Evolutionary conservation across 2,888 invertebrate species (phyloP).

Genomic region (Dryocosmus kuriphilus): DNA sequence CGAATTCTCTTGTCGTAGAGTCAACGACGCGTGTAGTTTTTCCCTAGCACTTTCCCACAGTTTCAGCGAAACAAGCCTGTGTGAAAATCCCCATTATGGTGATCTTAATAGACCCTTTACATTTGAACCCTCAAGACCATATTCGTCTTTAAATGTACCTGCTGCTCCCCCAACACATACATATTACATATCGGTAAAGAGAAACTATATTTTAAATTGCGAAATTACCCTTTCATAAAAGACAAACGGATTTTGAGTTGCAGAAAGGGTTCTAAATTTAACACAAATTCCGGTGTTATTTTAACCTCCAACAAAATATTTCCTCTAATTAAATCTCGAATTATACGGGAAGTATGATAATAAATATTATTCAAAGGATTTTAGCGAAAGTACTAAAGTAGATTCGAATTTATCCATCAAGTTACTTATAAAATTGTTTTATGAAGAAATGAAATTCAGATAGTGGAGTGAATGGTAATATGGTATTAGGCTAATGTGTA

Average conservation of each 20-base stretch:
- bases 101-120: constrained; percentile 46
- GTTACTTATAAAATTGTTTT: not conserved
- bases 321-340: too few relatives aligned
- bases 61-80: constrained; percentile 51
- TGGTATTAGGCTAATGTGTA: not conserved
- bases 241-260: too few relatives aligned
- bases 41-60: constrained; percentile 28
- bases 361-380: constrained; percentile 9
- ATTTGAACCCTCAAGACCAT: constrained; percentile 32
- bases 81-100: constrained; percentile 56
- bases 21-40: constrained; percentile 40
- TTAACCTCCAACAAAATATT: too few relatives aligned
- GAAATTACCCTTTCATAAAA: too few relatives aligned
- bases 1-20: constrained; percentile 49
- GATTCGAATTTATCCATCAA: not conserved
- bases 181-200: not conserved
- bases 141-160: constrained; percentile 15
- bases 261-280: too few relatives aligned
- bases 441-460: not conserved
- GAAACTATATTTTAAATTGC: too few relatives aligned
- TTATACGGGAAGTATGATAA: too few relatives aligned
- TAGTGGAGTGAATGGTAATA: constrained; percentile 7
- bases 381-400: not conserved
- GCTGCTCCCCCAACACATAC: not conserved
- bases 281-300: too few relatives aligned